phyloP scores from a whole-genome alignment of 2,113 vertebrate genomes.

The Macrotus californicus region DNA sequence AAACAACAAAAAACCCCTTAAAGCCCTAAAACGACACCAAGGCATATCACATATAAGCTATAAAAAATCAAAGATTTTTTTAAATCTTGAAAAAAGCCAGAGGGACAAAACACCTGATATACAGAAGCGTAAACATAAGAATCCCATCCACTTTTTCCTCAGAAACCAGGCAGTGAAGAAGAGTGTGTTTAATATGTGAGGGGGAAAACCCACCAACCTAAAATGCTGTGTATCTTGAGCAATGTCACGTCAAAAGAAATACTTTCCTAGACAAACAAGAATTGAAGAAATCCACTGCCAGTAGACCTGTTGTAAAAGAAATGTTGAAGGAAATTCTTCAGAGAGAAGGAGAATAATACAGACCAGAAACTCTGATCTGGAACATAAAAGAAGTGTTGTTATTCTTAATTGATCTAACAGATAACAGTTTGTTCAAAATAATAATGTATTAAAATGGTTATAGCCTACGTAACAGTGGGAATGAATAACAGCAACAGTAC shows the following conservation, averaged over 20 bases:
- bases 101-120: background rate
- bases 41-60: background rate
- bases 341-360: background rate
- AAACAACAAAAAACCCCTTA: background rate
- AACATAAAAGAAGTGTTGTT: background rate
- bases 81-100: background rate
- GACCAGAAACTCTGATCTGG: background rate
- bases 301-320: background rate
- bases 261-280: background rate
- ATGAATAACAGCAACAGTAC: background rate
- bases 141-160: background rate
- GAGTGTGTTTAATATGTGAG: background rate
- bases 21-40: background rate
- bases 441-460: background rate
- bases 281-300: background rate
- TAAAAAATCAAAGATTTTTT: background rate
- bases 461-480: background rate
- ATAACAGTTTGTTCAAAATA: background rate
- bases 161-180: background rate
- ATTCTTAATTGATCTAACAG: background rate
- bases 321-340: background rate
- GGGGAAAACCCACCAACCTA: background rate
- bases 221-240: background rate
- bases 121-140: background rate
- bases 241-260: background rate